These are phyloP conservation scores for Gallinago stenura DNA, from an alignment of 2,797 vertebrate species.

Conservation along the genomic window DNA sequence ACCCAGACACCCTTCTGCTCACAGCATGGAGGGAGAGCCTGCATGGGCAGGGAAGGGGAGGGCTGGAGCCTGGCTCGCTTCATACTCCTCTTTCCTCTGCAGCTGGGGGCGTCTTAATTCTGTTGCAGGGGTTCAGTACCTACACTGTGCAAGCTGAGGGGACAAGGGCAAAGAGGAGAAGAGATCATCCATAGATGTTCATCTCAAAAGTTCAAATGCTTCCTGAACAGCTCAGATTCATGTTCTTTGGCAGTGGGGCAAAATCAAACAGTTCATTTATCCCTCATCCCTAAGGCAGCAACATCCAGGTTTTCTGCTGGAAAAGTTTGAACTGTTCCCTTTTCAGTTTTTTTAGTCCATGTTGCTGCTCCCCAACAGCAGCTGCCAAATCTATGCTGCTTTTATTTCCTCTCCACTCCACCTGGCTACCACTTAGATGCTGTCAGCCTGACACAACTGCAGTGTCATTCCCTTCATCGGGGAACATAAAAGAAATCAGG, in stretches of 20 bases:
- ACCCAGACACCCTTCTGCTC: neutral
- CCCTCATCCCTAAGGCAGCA: neutral
- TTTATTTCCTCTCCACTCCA: neutral
- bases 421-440: neutral
- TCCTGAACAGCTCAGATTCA: neutral
- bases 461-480: neutral
- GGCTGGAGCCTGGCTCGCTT: neutral
- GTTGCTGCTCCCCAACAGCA: neutral
- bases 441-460: neutral
- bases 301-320: neutral
- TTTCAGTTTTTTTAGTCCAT: neutral
- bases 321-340: neutral
- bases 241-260: neutral
- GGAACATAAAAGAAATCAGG: neutral
- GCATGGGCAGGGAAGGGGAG: neutral
- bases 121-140: neutral
- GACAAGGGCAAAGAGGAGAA: neutral
- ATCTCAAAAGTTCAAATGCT: neutral
- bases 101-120: neutral
- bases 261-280: neutral
- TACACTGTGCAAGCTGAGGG: rapidly evolving
- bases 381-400: neutral
- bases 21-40: neutral
- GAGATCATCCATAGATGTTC: neutral
- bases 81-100: neutral